phyloP scores from a whole-genome alignment of 2,888 invertebrate species.

The Aspidiotus destructor region DNA sequence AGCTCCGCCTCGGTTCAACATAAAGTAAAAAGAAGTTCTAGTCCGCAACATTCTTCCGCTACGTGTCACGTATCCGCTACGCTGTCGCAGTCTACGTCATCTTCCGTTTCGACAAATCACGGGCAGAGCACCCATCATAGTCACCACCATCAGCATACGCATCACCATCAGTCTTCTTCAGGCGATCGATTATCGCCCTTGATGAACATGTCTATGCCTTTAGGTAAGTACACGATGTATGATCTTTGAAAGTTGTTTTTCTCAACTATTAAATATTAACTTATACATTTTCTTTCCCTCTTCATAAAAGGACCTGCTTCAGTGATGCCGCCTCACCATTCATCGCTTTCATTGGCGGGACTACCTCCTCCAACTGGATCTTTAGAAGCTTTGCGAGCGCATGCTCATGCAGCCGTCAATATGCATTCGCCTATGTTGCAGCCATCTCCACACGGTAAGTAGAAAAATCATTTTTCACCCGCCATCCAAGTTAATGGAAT shows the following conservation, averaged over 20 bases:
- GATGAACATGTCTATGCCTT: constrained; percentile 28
- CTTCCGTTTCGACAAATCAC: constrained; percentile 44
- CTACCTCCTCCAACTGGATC: constrained; percentile 47
- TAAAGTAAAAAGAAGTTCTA: constrained; percentile 44
- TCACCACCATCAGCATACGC: constrained; percentile 55
- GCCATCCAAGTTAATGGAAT: no score
- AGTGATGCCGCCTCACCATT: constrained; percentile 34
- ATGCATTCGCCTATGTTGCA: constrained; percentile 45
- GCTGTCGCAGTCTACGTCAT: constrained; percentile 46
- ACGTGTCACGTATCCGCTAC: constrained; percentile 47
- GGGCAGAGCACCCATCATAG: constrained; percentile 49
- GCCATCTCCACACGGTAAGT: constrained; percentile 27
- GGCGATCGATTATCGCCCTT: constrained; percentile 26
- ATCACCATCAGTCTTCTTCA: constrained; percentile 37
- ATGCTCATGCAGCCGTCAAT: constrained; percentile 49
- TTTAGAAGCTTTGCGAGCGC: constrained; percentile 62
- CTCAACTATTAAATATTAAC: no score
- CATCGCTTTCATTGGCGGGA: constrained; percentile 19
- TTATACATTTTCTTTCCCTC: no score
- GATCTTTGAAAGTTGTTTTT: not conserved
- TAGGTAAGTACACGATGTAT: constrained; percentile 17
- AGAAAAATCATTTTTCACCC: no score
- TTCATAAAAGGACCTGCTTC: constrained; percentile 11
- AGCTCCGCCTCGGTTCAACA: constrained; percentile 57
- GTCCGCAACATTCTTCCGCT: constrained; percentile 36